Evolutionary conservation across 2,888 invertebrate genomes (phyloP), one percentile per base, ranked within the genome.

Genomic region (Tholera decimalis): DNA sequence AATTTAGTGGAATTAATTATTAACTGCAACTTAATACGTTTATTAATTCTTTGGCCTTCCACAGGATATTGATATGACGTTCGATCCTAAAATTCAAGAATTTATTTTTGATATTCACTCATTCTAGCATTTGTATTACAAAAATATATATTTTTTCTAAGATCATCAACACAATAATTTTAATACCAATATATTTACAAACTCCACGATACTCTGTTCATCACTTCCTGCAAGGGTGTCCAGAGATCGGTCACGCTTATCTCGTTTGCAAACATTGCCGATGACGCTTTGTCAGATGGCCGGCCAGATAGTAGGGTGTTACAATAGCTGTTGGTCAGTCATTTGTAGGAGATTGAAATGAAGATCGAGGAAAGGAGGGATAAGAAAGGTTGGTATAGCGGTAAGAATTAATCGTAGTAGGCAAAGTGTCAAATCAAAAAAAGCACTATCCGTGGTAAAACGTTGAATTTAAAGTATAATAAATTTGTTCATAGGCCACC

Each of bases 191-290:
- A 22, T 41, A 7, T 6, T 33, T 9, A 37, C 8, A 22, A 67
- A 66, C 85, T 77, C 83, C 43, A 68, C 35, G 51, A 51, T 53
- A 22, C 63, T 30, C 61, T 77, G 78, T 77, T 62, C 62, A 20
- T 64, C 65, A 82, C 79, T 85, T 89, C 87, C 86, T 85, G 84
- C 65, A 75, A 84, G 88, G 88, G 88, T 80, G 88, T 83, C 83
- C 87, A 83, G 78, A 89, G 91, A 90, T 91, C 87, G 88, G 90
- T 91, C 91, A 89, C 88, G 90, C 90, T 91, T 90, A 92, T 92
- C 91, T 91, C 80, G 74, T 80, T 80, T 76, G 89, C 86, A 92
- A 92, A 92, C 92, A 92, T 89, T 72, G 82, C 82, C 82, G 86
- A 84, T 86, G 89, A 89, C 85, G 87, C 84, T 72, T 73, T 65